Evolutionary conservation across 1,140 invertebrate genomes (phyloP).

Genomic region (Cherax destructor): DNA sequence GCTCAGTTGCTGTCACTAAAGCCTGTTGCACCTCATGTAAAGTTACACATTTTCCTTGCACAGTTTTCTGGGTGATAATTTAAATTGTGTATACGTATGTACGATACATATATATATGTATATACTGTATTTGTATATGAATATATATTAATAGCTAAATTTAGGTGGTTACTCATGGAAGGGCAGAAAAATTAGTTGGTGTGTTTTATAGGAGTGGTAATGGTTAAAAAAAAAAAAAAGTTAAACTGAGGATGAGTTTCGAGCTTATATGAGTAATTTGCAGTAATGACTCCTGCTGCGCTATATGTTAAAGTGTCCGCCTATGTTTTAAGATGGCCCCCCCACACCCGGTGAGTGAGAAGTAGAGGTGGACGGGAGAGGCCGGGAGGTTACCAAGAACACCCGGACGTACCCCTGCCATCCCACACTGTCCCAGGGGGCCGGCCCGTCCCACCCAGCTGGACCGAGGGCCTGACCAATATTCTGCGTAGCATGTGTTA

Average conservation of each 20-base stretch:
- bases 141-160: not conserved
- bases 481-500: conserved; percentile 69
- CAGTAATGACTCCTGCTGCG: conserved; percentile 23
- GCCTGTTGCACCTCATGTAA: not conserved
- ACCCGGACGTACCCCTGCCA: conserved; percentile 52
- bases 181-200: not conserved
- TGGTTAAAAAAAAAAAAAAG: not conserved
- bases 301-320: conserved; percentile 62
- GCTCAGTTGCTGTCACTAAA: no score
- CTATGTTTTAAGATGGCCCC: conserved; percentile 69
- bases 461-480: conserved; percentile 66
- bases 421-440: conserved; percentile 63
- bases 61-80: not conserved
- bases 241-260: not conserved
- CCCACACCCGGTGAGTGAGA: conserved; percentile 69
- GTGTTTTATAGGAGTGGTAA: conserved; percentile 1
- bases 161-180: conserved; percentile 1
- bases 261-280: conserved; percentile 14
- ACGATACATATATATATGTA: not conserved
- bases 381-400: conserved; percentile 66
- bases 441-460: conserved; percentile 63
- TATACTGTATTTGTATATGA: not conserved
- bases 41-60: not conserved
- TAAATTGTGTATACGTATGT: not conserved
- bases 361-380: conserved; percentile 70